Evolutionary conservation across 2,888 invertebrate genomes (phyloP).

Genomic region (Noctua fimbriata): DNA sequence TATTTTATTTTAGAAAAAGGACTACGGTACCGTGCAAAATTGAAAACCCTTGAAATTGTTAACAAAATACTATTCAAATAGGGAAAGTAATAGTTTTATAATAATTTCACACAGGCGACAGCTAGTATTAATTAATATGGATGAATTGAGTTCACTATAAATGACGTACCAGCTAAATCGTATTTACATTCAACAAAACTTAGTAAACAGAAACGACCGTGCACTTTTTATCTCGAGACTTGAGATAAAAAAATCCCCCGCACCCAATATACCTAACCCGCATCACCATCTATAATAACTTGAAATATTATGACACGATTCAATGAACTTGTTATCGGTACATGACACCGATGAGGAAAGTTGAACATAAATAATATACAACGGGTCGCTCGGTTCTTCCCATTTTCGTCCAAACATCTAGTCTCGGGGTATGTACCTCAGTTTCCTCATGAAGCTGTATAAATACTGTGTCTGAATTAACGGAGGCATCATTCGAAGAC

Average conservation of each 20-base stretch:
- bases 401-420: constrained; percentile 22
- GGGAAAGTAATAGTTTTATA: too few relatives aligned
- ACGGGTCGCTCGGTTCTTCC: constrained; percentile 43
- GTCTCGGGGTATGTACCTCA: constrained; percentile 43
- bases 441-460: constrained; percentile 49
- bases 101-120: too few relatives aligned
- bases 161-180: not conserved
- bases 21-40: too few relatives aligned
- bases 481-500: constrained; percentile 33
- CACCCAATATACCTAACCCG: not conserved
- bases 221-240: constrained; percentile 2
- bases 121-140: not conserved
- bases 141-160: not conserved
- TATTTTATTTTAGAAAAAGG: too few relatives aligned
- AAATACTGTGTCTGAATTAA: constrained; percentile 35
- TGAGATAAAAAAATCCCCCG: constrained; percentile 24
- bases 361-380: constrained; percentile 40
- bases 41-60: too few relatives aligned
- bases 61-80: too few relatives aligned
- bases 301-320: not conserved
- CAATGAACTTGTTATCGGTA: constrained; percentile 25
- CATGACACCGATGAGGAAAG: constrained; percentile 24
- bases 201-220: not conserved
- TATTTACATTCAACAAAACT: not conserved
- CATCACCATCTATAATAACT: constrained; percentile 6